Evolutionary conservation across 2,888 invertebrate species (phyloP).

Genomic region (Empis livida): DNA sequence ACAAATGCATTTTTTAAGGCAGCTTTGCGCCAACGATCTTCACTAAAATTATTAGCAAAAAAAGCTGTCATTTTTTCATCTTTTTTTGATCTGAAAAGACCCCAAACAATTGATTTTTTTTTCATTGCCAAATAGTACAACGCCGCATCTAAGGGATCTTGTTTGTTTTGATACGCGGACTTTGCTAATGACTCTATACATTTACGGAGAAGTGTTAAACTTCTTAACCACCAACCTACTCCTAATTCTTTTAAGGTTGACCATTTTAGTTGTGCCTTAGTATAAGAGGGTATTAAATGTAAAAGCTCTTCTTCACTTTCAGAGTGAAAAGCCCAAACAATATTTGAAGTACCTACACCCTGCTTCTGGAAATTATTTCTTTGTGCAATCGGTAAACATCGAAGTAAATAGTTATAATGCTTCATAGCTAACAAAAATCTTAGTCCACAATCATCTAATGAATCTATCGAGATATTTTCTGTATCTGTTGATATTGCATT

Average conservation of each 20-base stretch:
- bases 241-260: slow-evolving; percentile 75
- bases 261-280: slow-evolving; percentile 81
- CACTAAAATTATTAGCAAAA: slow-evolving; percentile 86
- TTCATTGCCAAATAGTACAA: slow-evolving; percentile 96
- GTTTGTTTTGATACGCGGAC: slow-evolving; percentile 77
- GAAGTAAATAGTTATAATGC: slow-evolving; percentile 88
- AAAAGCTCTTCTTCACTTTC: slow-evolving; percentile 94
- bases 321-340: slow-evolving; percentile 99
- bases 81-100: slow-evolving; percentile 74
- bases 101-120: slow-evolving; percentile 94
- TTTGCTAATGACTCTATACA: slow-evolving; percentile 91
- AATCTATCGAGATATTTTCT: slow-evolving; percentile 52
- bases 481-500: slow-evolving; percentile 41
- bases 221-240: slow-evolving; percentile 94
- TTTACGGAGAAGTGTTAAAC: slow-evolving; percentile 62
- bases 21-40: slow-evolving; percentile 93
- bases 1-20: slow-evolving; percentile 98
- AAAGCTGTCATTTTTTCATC: slow-evolving; percentile 91
- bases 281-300: slow-evolving; percentile 75
- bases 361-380: slow-evolving; percentile 72
- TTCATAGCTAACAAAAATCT: slow-evolving; percentile 94
- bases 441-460: slow-evolving; percentile 93
- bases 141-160: slow-evolving; percentile 96
- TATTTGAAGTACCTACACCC: slow-evolving; percentile 77
- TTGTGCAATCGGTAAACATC: slow-evolving; percentile 85